phyloP scores from a whole-genome alignment of 1,140 invertebrate species.

The Camponotus pennsylvanicus region DNA sequence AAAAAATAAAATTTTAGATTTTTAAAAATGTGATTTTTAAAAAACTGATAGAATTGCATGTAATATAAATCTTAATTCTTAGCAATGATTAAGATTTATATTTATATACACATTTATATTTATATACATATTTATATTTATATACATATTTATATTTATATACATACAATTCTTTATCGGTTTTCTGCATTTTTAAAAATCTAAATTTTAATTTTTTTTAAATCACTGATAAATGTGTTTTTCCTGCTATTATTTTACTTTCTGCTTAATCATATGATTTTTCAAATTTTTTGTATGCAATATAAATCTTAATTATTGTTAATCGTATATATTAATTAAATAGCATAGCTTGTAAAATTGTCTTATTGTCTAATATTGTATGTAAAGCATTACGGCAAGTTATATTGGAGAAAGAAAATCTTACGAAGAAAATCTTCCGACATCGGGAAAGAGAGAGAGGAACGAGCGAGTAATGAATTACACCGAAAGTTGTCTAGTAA shows the following conservation, averaged over 20 bases:
- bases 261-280: too few relatives aligned
- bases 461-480: constrained; percentile 52
- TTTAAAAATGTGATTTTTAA: not conserved
- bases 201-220: too few relatives aligned
- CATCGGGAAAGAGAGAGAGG: not conserved
- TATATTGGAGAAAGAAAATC: not conserved
- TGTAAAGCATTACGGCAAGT: not conserved
- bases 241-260: too few relatives aligned
- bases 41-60: not conserved
- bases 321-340: not conserved
- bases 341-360: not conserved
- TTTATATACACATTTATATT: too few relatives aligned
- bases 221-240: too few relatives aligned
- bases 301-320: not conserved
- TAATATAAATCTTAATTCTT: not conserved
- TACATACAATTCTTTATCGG: too few relatives aligned
- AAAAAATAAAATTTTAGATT: constrained; percentile 12
- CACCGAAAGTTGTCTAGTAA: constrained; percentile 51
- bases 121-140: too few relatives aligned
- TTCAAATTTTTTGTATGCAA: not conserved
- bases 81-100: too few relatives aligned
- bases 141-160: too few relatives aligned
- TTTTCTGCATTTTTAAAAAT: too few relatives aligned
- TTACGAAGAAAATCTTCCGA: not conserved
- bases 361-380: not conserved